Evolutionary conservation across 2,113 vertebrate species (phyloP).

Genomic region (Hirundichthys speculiger): DNA sequence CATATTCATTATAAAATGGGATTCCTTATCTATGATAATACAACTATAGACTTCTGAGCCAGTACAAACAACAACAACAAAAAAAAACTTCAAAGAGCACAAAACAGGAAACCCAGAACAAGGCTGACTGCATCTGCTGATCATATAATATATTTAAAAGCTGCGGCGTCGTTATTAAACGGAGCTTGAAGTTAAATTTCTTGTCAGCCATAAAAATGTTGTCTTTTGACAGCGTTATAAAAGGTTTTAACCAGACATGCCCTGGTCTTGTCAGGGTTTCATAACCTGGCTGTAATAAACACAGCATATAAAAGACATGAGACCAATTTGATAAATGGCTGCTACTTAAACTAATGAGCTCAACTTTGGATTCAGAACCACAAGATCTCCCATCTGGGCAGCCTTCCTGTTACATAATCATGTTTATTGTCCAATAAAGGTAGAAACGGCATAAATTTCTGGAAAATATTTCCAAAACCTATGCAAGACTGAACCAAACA

Average conservation of each 20-base stretch:
- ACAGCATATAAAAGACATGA: not conserved
- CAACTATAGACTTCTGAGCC: no score
- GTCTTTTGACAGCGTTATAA: constrained; percentile 9
- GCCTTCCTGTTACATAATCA: constrained; percentile 61
- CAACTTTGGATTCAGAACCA: constrained; percentile 54
- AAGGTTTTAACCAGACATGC: constrained; percentile 4
- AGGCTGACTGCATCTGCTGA: not conserved
- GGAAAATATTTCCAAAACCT: constrained; percentile 46
- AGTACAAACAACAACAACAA: not conserved
- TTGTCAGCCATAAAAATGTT: constrained; percentile 12
- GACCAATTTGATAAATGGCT: constrained; percentile 53
- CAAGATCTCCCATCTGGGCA: constrained; percentile 49
- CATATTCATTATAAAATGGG: no score
- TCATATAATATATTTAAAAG: not conserved
- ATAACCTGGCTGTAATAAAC: constrained; percentile 33
- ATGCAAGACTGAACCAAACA: constrained; percentile 43
- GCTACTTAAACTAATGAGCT: constrained; percentile 57
- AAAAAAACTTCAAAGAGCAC: not conserved
- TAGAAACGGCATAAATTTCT: constrained; percentile 37
- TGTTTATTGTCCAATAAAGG: constrained; percentile 46
- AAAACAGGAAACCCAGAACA: not conserved
- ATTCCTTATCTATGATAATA: no score
- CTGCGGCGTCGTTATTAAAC: constrained; percentile 3
- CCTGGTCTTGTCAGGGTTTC: constrained; percentile 20
- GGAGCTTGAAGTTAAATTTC: constrained; percentile 21